A percentile compares a stretch with the other conserved stretches of the same genome.
Evolutionary conservation across 2,888 invertebrate genomes (phyloP).

Genomic region (Herminia tarsipennalis): DNA sequence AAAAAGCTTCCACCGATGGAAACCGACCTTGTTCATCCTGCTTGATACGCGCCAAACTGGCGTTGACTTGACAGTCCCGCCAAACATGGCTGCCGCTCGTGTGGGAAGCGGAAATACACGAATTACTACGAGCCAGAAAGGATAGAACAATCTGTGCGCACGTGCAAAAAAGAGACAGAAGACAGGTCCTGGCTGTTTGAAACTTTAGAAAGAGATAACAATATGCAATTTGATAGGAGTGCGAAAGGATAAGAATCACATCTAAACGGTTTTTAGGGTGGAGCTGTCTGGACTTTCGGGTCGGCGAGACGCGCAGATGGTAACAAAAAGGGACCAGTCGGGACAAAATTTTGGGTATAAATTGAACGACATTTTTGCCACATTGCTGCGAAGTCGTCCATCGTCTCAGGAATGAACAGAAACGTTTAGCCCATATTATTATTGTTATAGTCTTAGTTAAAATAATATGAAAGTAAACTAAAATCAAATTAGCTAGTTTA

Average conservation of each 20-base stretch:
- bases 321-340: conserved; percentile 82
- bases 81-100: conserved; percentile 83
- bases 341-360: conserved; percentile 81
- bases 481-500: conserved; percentile 5
- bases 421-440: conserved; percentile 41
- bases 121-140: conserved; percentile 79
- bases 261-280: conserved; percentile 84
- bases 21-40: conserved; percentile 76
- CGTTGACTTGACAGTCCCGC: conserved; percentile 83
- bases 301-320: conserved; percentile 79
- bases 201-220: conserved; percentile 74
- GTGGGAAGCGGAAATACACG: conserved; percentile 84
- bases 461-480: conserved; percentile 13
- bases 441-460: conserved; percentile 25
- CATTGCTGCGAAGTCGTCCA: conserved; percentile 63
- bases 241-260: conserved; percentile 74
- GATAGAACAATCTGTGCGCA: conserved; percentile 69
- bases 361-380: conserved; percentile 84
- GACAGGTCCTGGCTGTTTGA: conserved; percentile 75
- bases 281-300: conserved; percentile 83
- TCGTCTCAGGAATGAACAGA: conserved; percentile 57
- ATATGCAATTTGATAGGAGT: conserved; percentile 69
- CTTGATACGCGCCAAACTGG: conserved; percentile 82
- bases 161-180: conserved; percentile 78
- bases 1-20: conserved; percentile 59